Conservation (phyloP, 2,888 invertebrate genomes). For the Drosophila cognata region DNA sequence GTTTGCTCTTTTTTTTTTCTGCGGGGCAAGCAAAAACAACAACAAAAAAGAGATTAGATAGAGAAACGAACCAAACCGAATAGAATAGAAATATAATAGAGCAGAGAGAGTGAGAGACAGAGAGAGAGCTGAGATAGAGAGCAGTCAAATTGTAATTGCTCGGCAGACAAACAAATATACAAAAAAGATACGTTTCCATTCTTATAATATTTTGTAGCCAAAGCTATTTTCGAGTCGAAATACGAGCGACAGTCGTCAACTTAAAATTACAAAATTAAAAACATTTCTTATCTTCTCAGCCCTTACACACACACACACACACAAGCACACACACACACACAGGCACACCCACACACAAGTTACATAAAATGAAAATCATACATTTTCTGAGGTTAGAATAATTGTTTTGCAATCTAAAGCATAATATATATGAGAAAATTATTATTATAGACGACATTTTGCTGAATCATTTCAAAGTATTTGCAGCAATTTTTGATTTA, state of each 20-base stretch:
- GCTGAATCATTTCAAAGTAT: not conserved
- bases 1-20: conserved; percentile 31
- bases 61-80: conserved; percentile 32
- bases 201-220: conserved; percentile 13
- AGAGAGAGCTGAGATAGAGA: conserved; percentile 4
- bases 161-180: not conserved
- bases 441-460: conserved; percentile 2
- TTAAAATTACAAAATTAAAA: conserved; percentile 23
- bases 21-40: conserved; percentile 55
- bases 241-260: not conserved
- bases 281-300: conserved; percentile 27
- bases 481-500: not conserved
- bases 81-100: conserved; percentile 15
- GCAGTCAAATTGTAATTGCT: conserved; percentile 6
- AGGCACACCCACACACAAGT: conserved; percentile 13
- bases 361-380: conserved; percentile 36
- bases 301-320: not conserved
- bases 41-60: conserved; percentile 68
- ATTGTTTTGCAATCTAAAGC: not conserved
- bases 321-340: not conserved
- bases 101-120: conserved; percentile 3
- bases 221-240: conserved; percentile 6
- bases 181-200: conserved; percentile 1
- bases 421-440: not conserved
- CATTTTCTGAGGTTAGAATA: conserved; percentile 2